Conservation (phyloP, 1,140 invertebrate genomes). For the Drosophila mayri region DNA sequence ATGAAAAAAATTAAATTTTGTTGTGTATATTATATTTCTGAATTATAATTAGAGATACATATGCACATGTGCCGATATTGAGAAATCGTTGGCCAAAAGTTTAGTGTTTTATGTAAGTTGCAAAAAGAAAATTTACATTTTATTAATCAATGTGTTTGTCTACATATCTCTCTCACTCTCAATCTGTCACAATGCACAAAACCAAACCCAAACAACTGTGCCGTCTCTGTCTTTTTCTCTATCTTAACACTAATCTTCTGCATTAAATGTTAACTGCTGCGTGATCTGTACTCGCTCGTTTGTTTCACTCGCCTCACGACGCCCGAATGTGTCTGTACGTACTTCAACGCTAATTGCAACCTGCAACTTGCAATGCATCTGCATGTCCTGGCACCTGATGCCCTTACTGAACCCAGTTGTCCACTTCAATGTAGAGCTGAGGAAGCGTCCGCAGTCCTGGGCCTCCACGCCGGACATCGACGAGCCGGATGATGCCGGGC, state of each 20-base stretch:
- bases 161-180: constrained; percentile 52
- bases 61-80: not conserved
- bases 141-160: constrained; percentile 54
- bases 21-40: not conserved
- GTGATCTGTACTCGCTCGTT: constrained; percentile 46
- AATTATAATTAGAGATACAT: not conserved
- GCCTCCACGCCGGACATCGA: constrained; percentile 90
- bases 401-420: constrained; percentile 85
- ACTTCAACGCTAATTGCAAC: constrained; percentile 39
- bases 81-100: constrained; percentile 2
- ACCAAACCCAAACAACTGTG: constrained; percentile 55
- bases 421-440: constrained; percentile 86
- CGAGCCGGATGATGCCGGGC: constrained; percentile 52
- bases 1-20: too few relatives aligned
- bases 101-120: constrained; percentile 16
- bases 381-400: constrained; percentile 56
- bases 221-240: constrained; percentile 35
- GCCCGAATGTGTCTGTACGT: constrained; percentile 18
- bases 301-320: constrained; percentile 27
- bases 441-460: constrained; percentile 87
- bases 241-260: constrained; percentile 56
- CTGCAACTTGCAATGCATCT: constrained; percentile 42
- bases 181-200: constrained; percentile 66
- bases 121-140: constrained; percentile 8
- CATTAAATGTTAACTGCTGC: constrained; percentile 46